phyloP scores from a whole-genome alignment of 2,113 vertebrate species.

The Cinclus mexicanus region DNA sequence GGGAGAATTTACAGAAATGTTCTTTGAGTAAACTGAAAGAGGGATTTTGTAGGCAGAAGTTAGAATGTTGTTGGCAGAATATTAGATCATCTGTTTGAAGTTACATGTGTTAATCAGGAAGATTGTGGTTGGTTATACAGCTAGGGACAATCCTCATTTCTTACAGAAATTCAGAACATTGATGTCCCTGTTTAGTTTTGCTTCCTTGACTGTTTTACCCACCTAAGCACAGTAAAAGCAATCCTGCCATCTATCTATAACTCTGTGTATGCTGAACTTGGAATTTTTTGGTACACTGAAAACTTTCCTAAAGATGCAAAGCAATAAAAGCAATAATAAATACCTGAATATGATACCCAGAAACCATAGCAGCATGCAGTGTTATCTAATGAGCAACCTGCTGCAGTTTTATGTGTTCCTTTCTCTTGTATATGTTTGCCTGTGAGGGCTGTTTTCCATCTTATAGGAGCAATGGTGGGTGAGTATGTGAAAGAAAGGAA shows the following conservation, averaged over 20 bases:
- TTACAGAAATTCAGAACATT: neutral
- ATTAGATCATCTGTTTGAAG: neutral
- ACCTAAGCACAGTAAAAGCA: neutral
- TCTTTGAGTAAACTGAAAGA: neutral
- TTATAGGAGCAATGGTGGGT: neutral
- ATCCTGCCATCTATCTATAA: neutral
- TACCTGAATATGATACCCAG: neutral
- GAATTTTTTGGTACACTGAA: neutral
- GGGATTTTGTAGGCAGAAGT: neutral
- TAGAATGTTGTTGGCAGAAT: neutral
- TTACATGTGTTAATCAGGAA: neutral
- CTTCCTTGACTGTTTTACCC: neutral
- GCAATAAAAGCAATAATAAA: neutral
- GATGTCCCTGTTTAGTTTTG: neutral
- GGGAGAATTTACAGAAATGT: neutral
- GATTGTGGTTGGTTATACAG: neutral
- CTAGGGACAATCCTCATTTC: neutral
- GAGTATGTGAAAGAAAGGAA: neutral
- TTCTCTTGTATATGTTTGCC: neutral
- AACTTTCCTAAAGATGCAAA: neutral
- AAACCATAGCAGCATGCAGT: neutral
- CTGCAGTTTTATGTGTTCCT: accelerated
- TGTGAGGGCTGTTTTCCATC: neutral
- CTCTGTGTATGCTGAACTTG: neutral
- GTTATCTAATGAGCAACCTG: neutral